Evolutionary conservation across 92 coral and sea anemone genomes (phyloP).

Genomic region (Desmophyllum pertusum): DNA sequence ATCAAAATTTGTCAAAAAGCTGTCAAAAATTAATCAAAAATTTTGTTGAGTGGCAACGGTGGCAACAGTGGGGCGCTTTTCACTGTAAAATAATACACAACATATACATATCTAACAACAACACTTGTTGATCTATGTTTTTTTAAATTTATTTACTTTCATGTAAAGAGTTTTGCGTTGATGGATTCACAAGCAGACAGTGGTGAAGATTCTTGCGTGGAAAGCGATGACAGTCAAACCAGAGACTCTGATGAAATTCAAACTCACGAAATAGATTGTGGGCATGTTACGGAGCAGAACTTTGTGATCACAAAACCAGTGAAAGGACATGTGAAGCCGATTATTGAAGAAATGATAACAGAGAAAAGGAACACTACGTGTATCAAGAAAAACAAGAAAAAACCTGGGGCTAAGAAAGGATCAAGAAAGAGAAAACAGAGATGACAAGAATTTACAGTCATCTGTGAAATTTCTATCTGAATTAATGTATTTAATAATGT

Average conservation of each 20-base stretch:
- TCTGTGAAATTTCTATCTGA: neutral
- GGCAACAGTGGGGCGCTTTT: neutral
- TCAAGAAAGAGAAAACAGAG: slow-evolving; percentile 21
- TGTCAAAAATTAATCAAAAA: no score
- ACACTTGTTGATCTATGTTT: neutral
- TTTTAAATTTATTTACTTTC: neutral
- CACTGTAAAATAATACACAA: no score
- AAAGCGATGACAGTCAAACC: slow-evolving; percentile 41
- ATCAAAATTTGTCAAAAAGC: no score
- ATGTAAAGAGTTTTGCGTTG: slow-evolving; percentile 67
- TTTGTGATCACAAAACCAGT: slow-evolving; percentile 59
- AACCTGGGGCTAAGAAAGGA: slow-evolving; percentile 6
- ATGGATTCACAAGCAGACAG: slow-evolving; percentile 63
- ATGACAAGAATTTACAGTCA: slow-evolving; percentile 3
- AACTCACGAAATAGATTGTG: slow-evolving; percentile 55
- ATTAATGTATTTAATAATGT: neutral
- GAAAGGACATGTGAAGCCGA: slow-evolving; percentile 56
- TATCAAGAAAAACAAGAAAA: slow-evolving; percentile 23
- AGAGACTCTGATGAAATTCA: slow-evolving; percentile 51
- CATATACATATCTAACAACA: no score
- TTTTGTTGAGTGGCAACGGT: no score
- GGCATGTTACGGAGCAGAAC: slow-evolving; percentile 75
- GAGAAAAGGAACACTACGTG: neutral
- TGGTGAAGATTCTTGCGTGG: slow-evolving; percentile 40
- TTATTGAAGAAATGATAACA: slow-evolving; percentile 65